phyloP scores from a whole-genome alignment of 1,140 invertebrate species.

The Hylaeus anthracinus region DNA sequence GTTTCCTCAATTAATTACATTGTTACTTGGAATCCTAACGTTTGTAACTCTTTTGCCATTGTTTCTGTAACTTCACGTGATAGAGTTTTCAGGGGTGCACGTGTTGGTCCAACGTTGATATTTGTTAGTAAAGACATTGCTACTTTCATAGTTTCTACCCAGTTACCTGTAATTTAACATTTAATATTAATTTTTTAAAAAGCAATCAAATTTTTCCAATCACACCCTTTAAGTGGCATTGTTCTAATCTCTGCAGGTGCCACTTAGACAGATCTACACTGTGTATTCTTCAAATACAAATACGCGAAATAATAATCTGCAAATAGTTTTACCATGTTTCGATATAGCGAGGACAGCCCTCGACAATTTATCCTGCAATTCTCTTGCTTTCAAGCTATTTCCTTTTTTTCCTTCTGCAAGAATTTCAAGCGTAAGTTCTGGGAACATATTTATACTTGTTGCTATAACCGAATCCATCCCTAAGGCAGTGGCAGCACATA shows the following conservation, averaged over 20 bases:
- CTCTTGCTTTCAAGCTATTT: conserved; percentile 70
- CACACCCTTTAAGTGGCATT: no score
- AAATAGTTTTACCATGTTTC: conserved; percentile 78
- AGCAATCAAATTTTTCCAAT: no score
- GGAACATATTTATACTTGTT: conserved; percentile 84
- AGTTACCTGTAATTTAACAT: conserved; percentile 80
- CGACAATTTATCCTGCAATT: conserved; percentile 79
- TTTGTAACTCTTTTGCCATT: conserved; percentile 45
- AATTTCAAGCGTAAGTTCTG: conserved; percentile 78
- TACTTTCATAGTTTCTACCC: conserved; percentile 86
- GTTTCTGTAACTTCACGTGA: conserved; percentile 32
- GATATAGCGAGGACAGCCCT: conserved; percentile 74
- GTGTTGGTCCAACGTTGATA: conserved; percentile 83
- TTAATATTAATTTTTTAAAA: neutral
- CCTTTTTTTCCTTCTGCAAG: conserved; percentile 71
- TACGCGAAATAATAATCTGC: neutral
- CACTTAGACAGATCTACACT: no score
- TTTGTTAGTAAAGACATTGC: conserved; percentile 84
- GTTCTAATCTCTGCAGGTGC: no score
- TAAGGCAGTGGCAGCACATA: conserved; percentile 82
- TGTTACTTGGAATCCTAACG: conserved; percentile 22
- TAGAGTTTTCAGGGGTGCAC: conserved; percentile 80
- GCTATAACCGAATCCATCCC: conserved; percentile 87
- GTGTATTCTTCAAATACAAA: no score
- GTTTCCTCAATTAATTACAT: neutral